These are phyloP conservation scores for Apocheima hispidaria DNA, from an alignment of 2,888 invertebrate genomes.

Conservation along the genomic window DNA sequence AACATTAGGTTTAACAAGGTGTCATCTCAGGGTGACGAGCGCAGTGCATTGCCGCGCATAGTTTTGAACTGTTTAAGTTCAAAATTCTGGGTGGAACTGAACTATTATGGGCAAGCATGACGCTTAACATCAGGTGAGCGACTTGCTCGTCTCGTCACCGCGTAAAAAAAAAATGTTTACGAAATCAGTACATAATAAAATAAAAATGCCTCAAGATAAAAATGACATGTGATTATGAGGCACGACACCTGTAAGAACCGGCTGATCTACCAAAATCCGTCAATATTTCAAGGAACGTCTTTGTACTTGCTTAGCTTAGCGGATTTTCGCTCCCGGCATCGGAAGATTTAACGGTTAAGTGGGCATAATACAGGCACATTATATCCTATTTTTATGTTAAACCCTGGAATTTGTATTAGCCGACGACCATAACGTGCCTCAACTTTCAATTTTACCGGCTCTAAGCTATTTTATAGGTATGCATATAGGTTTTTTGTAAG, in stretches of 20 bases:
- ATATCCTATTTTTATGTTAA: slow-evolving; percentile 22
- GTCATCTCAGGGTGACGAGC: too few relatives aligned
- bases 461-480: slow-evolving; percentile 6
- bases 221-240: slow-evolving; percentile 5
- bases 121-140: too few relatives aligned
- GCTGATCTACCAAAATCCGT: slow-evolving; percentile 20
- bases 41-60: too few relatives aligned
- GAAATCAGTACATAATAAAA: too few relatives aligned
- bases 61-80: too few relatives aligned
- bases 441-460: slow-evolving; percentile 18
- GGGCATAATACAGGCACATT: slow-evolving; percentile 23
- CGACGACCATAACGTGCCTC: slow-evolving; percentile 19
- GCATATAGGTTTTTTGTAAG: background rate
- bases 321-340: slow-evolving; percentile 37
- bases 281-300: slow-evolving; percentile 38
- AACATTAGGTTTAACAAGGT: too few relatives aligned
- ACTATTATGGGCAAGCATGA: too few relatives aligned
- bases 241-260: background rate
- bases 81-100: too few relatives aligned
- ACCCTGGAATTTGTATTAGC: slow-evolving; percentile 26
- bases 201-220: background rate
- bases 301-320: slow-evolving; percentile 33
- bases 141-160: too few relatives aligned
- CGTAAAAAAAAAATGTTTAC: too few relatives aligned
- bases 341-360: slow-evolving; percentile 37